A percentile compares a stretch with the other conserved stretches of the same genome.
Conservation (phyloP, 2,888 invertebrate genomes). For the Galerucella nymphaeae region DNA sequence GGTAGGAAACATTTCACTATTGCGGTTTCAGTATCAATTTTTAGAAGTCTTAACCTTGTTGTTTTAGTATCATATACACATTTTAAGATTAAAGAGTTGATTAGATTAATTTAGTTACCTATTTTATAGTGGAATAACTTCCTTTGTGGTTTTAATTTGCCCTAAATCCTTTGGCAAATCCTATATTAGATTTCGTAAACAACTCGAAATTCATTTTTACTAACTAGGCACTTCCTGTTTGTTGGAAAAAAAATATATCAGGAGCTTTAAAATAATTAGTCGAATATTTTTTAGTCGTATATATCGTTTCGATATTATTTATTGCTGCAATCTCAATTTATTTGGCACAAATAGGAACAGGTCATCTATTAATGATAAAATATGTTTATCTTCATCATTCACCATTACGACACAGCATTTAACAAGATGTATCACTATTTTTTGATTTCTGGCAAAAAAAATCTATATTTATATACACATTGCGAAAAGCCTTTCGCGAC, state of each 20-base stretch:
- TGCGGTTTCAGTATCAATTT: slow-evolving; percentile 5
- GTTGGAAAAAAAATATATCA: neutral
- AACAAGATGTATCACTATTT: slow-evolving; percentile 5
- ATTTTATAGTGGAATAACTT: slow-evolving; percentile 10
- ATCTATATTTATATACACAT: no score
- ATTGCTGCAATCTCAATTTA: neutral
- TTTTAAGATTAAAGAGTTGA: slow-evolving; percentile 3
- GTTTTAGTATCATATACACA: neutral
- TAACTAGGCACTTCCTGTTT: slow-evolving; percentile 12
- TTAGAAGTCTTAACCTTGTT: slow-evolving; percentile 2
- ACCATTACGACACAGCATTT: slow-evolving; percentile 2
- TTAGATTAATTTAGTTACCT: slow-evolving; percentile 12
- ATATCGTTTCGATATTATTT: slow-evolving; percentile 11
- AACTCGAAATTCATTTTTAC: neutral
- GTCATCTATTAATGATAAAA: slow-evolving; percentile 14
- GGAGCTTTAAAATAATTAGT: neutral
- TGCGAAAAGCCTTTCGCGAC: no score
- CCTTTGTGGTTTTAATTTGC: slow-evolving; percentile 12
- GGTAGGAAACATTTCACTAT: neutral
- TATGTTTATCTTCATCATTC: slow-evolving; percentile 7
- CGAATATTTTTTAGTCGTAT: neutral
- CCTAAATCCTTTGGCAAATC: slow-evolving; percentile 12
- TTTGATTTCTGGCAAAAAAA: neutral
- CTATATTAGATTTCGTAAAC: slow-evolving; percentile 1
- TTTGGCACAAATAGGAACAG: slow-evolving; percentile 18